Base-by-base conservation (phyloP, 2,113 vertebrate genomes). In the Poeciliopsis prolifica region DNA sequence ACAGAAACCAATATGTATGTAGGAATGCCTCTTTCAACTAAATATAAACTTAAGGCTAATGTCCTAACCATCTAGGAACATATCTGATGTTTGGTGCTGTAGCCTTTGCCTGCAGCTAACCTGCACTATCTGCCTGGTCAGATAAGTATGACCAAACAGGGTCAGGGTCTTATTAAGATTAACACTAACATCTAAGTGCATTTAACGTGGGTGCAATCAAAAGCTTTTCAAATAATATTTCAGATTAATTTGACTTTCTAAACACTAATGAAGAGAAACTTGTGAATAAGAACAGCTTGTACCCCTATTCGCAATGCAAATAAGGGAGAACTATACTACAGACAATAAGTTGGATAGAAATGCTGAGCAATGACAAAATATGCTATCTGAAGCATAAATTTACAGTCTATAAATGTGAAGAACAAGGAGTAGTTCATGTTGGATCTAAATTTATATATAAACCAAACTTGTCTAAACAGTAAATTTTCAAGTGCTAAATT, bases 401-500 rank as follows among this genome's bases (percentile, higher is more conserved):
- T 10, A 58, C 24, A 5, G n/a, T 9, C 22, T 58, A 24, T 24
- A 24, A 11, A 10, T 58, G 1, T 58, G 51, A 58, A 10, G 51
- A n/a, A 58, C 51, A 58, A 58, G 22, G 17, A 58, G 22, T 58
- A 24, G 51, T n/a, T n/a, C 8, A 58, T 54, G 19, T 54, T 54
- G 48, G 15, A 8, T 24, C 17, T 54, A 19, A 54, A 54, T 54
- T 54, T 54, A n/a, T 58, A 22, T 58, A 24, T 24, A 1, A 54
- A 8, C 17, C 48, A 19, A 28, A 6, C 40, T 67, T 19, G 7
- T 9, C 1, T 15, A 60, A 70, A 69, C 58, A 35, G 19, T 61
- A 62, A 29, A 60, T 70, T 61, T 78, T 31, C 35, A 70, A 15
- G 19, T 35, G 3, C 28, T 63, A 65, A 76, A 82, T 72, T 44